phyloP scores from a whole-genome alignment of 2,797 vertebrate genomes.

The Eutrigla gurnardus region DNA sequence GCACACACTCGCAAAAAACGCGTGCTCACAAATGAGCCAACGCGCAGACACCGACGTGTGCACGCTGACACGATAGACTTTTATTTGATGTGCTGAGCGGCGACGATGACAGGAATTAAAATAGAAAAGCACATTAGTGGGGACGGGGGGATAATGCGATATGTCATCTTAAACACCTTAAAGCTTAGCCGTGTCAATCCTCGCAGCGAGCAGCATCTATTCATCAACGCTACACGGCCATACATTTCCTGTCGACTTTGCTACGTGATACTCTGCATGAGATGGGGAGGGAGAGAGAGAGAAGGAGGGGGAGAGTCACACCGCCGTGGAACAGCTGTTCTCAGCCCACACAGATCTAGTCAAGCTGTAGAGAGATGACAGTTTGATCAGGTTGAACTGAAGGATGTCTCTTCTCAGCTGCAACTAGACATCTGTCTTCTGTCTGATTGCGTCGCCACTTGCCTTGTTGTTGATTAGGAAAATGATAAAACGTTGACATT shows the following conservation, averaged over 20 bases:
- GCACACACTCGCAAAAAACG: background rate
- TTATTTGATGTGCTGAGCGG: conserved; percentile 42
- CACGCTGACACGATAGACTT: background rate
- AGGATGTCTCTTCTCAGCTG: conserved; percentile 75
- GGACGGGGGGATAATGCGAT: conserved; percentile 60
- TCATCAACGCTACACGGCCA: conserved; percentile 43
- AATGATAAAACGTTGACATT: conserved; percentile 49
- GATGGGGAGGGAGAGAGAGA: background rate
- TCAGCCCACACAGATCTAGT: conserved; percentile 66
- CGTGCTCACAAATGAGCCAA: conserved; percentile 16
- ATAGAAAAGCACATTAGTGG: conserved; percentile 69
- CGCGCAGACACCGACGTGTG: background rate
- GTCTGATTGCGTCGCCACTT: conserved; percentile 60
- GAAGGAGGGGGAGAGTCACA: conserved; percentile 32
- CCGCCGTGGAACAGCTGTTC: conserved; percentile 72
- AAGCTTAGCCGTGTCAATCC: conserved; percentile 53
- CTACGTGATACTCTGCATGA: conserved; percentile 29
- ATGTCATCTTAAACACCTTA: conserved; percentile 65
- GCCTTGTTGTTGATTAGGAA: conserved; percentile 65
- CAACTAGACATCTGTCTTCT: conserved; percentile 77
- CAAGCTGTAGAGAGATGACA: conserved; percentile 72
- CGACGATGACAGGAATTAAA: conserved; percentile 73
- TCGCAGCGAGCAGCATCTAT: conserved; percentile 37
- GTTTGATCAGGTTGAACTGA: conserved; percentile 79
- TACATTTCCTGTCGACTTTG: conserved; percentile 39